Evolutionary conservation across 2,113 vertebrate genomes (phyloP).

Genomic region (Salvelinus sp.): DNA sequence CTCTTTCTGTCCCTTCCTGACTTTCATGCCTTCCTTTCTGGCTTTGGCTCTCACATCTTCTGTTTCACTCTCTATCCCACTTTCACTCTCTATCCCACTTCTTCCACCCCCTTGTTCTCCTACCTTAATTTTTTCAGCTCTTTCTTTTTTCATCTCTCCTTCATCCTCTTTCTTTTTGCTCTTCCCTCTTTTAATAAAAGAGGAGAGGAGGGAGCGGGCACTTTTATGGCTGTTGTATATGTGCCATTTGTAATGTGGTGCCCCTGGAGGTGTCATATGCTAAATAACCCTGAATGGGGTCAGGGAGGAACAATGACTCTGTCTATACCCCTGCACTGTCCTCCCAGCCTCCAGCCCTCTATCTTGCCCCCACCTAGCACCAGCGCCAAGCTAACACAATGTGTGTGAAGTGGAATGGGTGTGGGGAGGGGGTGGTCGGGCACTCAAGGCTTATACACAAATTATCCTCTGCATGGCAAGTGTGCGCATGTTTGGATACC

Average conservation of each 20-base stretch:
- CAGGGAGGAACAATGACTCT: constrained; percentile 66
- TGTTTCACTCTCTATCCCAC: not conserved
- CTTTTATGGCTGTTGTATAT: constrained; percentile 54
- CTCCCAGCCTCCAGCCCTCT: constrained; percentile 35
- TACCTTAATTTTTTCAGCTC: not conserved
- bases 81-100: not conserved
- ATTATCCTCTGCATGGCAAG: no score
- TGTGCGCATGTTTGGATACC: no score
- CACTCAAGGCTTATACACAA: not conserved
- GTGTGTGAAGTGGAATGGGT: not conserved
- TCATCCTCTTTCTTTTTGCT: not conserved
- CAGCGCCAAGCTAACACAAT: constrained; percentile 60
- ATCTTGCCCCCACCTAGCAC: constrained; percentile 25
- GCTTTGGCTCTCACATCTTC: not conserved
- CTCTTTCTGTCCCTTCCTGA: not conserved
- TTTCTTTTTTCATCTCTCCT: not conserved
- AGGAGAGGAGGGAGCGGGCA: constrained; percentile 51
- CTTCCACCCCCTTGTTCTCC: not conserved
- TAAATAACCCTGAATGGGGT: constrained; percentile 74
- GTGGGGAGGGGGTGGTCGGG: constrained; percentile 8
- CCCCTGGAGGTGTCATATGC: constrained; percentile 71
- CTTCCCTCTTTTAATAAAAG: constrained; percentile 14
- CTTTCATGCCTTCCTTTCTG: not conserved
- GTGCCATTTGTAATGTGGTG: constrained; percentile 64
- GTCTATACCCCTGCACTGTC: constrained; percentile 61